Percentiles rank a stretch among this genome's conserved stretches.
These are phyloP conservation scores for Neuroscelio doddi DNA, from an alignment of 2,888 invertebrate genomes.

Conservation along the genomic window DNA sequence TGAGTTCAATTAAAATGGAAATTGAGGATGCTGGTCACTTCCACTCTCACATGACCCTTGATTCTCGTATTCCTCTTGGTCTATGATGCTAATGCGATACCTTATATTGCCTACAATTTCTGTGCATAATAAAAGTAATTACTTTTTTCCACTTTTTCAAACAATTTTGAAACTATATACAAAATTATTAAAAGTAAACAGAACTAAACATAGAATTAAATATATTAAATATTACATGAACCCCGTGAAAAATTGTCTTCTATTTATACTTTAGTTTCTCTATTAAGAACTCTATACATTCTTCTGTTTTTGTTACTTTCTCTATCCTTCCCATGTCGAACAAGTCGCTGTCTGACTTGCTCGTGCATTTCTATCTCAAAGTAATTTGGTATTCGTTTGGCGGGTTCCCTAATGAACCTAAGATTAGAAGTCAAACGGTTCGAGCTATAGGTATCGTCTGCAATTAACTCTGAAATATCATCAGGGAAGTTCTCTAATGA, in stretches of 20 bases:
- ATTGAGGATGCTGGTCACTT: slow-evolving; percentile 59
- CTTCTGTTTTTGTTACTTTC: slow-evolving; percentile 14
- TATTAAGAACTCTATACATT: too few species aligned
- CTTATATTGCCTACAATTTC: slow-evolving; percentile 25
- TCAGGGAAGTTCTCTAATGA: slow-evolving; percentile 58
- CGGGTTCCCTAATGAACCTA: slow-evolving; percentile 64
- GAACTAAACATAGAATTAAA: too few species aligned
- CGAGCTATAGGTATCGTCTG: slow-evolving; percentile 63
- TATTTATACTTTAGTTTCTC: too few species aligned
- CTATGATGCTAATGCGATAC: slow-evolving; percentile 12
- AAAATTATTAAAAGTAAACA: too few species aligned
- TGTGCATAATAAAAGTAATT: slow-evolving; percentile 24
- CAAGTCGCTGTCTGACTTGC: slow-evolving; percentile 9
- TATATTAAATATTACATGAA: too few species aligned
- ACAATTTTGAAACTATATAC: too few species aligned
- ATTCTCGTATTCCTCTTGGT: slow-evolving; percentile 25
- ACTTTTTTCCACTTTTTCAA: slow-evolving; percentile 2
- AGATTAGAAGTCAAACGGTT: slow-evolving; percentile 64
- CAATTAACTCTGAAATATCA: slow-evolving; percentile 70
- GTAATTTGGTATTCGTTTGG: slow-evolving; percentile 51
- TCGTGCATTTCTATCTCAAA: slow-evolving; percentile 48
- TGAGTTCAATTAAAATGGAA: slow-evolving; percentile 72
- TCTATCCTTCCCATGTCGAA: slow-evolving; percentile 17
- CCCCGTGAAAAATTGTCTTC: too few species aligned
- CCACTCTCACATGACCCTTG: slow-evolving; percentile 23